Conservation (phyloP, 2,888 invertebrate species). For the Epinotia demarniana region DNA sequence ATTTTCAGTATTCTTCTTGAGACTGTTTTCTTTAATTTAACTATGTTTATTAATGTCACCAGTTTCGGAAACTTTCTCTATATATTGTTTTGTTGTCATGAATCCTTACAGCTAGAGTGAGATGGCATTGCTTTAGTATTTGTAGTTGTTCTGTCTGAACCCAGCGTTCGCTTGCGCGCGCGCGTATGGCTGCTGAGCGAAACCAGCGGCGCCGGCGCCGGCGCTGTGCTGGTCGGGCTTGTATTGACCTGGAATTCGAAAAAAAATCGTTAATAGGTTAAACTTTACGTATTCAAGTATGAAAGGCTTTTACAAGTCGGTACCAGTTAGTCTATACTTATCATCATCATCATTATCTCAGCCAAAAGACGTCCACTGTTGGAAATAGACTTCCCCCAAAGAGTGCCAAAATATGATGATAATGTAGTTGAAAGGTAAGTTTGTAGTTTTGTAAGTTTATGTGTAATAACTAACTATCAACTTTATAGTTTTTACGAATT, state of each 20-base stretch:
- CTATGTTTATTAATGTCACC: neutral
- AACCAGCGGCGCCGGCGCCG: slow-evolving; percentile 60
- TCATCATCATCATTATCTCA: too few species aligned
- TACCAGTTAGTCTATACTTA: too few species aligned
- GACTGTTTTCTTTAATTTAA: neutral
- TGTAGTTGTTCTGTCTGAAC: slow-evolving; percentile 78
- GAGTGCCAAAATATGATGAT: too few species aligned
- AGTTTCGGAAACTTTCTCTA: neutral
- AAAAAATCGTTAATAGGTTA: slow-evolving; percentile 11
- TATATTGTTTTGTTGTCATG: slow-evolving; percentile 1
- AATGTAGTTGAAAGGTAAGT: too few species aligned
- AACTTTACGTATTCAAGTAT: too few species aligned
- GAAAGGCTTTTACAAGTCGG: too few species aligned
- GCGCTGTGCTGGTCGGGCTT: slow-evolving; percentile 76
- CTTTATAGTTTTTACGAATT: too few species aligned
- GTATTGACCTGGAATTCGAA: slow-evolving; percentile 74
- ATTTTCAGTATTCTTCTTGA: neutral
- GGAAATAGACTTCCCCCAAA: too few species aligned
- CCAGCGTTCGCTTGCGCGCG: slow-evolving; percentile 68
- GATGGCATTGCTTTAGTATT: slow-evolving; percentile 46
- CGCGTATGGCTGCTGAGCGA: slow-evolving; percentile 62
- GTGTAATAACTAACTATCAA: too few species aligned
- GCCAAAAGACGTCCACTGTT: too few species aligned
- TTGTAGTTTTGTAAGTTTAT: too few species aligned
- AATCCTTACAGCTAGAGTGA: slow-evolving; percentile 26